Evolutionary conservation across 1,140 invertebrate species (phyloP).

Genomic region (Micrasema minimum): DNA sequence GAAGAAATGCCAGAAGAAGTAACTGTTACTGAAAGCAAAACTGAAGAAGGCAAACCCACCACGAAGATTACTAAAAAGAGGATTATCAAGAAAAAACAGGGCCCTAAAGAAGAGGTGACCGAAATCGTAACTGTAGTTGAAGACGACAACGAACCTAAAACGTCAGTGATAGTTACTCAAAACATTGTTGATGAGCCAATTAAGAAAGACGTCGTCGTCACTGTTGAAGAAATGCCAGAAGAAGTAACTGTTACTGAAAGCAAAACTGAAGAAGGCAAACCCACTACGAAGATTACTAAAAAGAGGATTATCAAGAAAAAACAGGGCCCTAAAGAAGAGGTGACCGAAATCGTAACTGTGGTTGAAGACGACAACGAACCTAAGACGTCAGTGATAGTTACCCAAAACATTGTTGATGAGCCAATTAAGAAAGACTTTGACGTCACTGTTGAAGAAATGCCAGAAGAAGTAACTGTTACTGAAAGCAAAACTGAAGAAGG

Average conservation of each 20-base stretch:
- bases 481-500: conserved; percentile 33
- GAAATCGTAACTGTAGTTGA: too few species aligned
- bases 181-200: too few species aligned
- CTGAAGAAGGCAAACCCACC: too few species aligned
- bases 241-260: not conserved
- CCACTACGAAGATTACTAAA: conserved; percentile 38
- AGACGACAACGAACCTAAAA: too few species aligned
- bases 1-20: conserved; percentile 24
- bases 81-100: too few species aligned
- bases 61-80: too few species aligned
- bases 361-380: conserved; percentile 8
- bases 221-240: not conserved
- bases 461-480: conserved; percentile 50
- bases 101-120: too few species aligned
- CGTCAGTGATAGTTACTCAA: too few species aligned
- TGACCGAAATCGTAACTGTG: not conserved
- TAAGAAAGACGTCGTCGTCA: too few species aligned
- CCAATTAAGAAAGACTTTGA: not conserved
- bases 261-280: not conserved
- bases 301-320: conserved; percentile 21
- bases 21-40: too few species aligned
- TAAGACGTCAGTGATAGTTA: conserved; percentile 6
- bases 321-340: conserved; percentile 7
- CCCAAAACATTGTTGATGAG: not conserved
- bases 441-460: not conserved